These are phyloP conservation scores for Scaptomyza polygonia DNA, from an alignment of 2,888 invertebrate genomes.

Conservation along the genomic window DNA sequence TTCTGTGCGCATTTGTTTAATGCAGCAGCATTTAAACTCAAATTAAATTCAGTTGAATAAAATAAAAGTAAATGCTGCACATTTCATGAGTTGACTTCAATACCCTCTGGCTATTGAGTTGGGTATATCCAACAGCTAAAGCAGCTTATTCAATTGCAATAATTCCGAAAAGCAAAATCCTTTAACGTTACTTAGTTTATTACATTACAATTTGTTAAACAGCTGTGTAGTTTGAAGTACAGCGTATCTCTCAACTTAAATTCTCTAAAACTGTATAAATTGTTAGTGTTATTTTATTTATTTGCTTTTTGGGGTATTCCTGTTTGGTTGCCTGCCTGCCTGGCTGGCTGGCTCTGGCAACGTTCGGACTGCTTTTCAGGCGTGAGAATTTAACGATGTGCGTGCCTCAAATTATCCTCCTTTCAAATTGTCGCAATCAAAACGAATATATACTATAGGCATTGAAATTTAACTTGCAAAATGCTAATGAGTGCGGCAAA, in stretches of 20 bases:
- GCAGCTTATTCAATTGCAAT: too few species aligned
- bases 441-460: neutral
- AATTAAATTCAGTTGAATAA: slow-evolving; percentile 30
- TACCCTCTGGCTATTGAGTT: slow-evolving; percentile 1
- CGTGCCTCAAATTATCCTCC: slow-evolving; percentile 19
- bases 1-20: slow-evolving; percentile 31
- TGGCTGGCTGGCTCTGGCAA: slow-evolving; percentile 55
- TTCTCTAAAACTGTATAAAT: neutral
- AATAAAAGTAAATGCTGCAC: slow-evolving; percentile 38
- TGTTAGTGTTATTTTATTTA: slow-evolving; percentile 12
- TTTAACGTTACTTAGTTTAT: too few species aligned
- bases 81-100: slow-evolving; percentile 25
- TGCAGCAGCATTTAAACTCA: slow-evolving; percentile 46
- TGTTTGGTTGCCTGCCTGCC: slow-evolving; percentile 34
- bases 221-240: too few species aligned
- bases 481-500: slow-evolving; percentile 44
- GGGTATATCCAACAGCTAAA: too few species aligned
- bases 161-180: too few species aligned
- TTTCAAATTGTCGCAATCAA: slow-evolving; percentile 3
- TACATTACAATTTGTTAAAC: too few species aligned
- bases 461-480: slow-evolving; percentile 9
- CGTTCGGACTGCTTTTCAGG: slow-evolving; percentile 49
- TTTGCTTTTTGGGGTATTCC: slow-evolving; percentile 42
- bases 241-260: slow-evolving; percentile 1
- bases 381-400: slow-evolving; percentile 74